phyloP scores from a whole-genome alignment of 2,888 invertebrate genomes.

The Lathronympha strigana region DNA sequence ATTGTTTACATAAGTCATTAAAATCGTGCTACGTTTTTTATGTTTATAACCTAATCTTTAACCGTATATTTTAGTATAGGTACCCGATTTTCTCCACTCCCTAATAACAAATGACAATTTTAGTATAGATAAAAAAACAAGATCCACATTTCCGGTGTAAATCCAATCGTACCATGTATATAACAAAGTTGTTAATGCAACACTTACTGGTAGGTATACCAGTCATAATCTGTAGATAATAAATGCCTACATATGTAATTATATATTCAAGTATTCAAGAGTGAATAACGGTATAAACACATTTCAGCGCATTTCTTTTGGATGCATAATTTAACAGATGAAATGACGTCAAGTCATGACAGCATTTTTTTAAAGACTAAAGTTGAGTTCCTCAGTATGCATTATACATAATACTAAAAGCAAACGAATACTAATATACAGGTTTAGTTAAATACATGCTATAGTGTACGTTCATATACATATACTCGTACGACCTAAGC shows the following conservation, averaged over 20 bases:
- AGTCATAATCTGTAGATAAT: not conserved
- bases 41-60: not conserved
- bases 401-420: constrained; percentile 14
- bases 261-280: not conserved
- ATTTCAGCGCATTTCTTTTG: constrained; percentile 1
- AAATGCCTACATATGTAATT: not conserved
- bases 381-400: constrained; percentile 32
- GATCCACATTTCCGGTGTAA: too few species aligned
- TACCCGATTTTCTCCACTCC: too few species aligned
- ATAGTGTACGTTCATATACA: too few species aligned
- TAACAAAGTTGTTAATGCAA: too few species aligned
- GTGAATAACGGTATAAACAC: not conserved
- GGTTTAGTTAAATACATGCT: not conserved
- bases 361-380: constrained; percentile 36
- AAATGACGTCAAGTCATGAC: not conserved
- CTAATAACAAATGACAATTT: too few species aligned
- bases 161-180: too few species aligned
- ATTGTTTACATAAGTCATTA: constrained; percentile 33
- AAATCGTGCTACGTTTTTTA: constrained; percentile 4
- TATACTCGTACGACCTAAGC: too few species aligned
- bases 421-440: constrained; percentile 14
- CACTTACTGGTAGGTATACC: too few species aligned
- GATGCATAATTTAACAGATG: not conserved
- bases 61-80: too few species aligned
- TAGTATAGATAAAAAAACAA: too few species aligned